Percentiles rank a stretch among this genome's conserved stretches.
Evolutionary conservation across 2,888 invertebrate species (phyloP).

Genomic region (Hypomecis punctinalis): DNA sequence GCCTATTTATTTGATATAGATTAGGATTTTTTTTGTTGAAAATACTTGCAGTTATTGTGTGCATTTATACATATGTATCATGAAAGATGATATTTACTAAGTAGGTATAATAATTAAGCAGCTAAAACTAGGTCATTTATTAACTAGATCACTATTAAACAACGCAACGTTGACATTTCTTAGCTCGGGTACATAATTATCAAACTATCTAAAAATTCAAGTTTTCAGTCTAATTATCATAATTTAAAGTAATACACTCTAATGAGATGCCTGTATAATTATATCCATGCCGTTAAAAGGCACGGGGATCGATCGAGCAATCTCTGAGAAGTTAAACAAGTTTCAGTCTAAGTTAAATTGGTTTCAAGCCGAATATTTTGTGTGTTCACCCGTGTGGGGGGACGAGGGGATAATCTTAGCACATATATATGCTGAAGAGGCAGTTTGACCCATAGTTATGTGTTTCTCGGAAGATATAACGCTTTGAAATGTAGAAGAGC

Average conservation of each 20-base stretch:
- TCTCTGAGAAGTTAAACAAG: conserved; percentile 57
- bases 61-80: too few species aligned
- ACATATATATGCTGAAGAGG: conserved; percentile 13
- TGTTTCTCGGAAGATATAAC: not conserved
- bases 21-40: too few species aligned
- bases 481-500: too few species aligned
- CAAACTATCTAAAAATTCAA: not conserved
- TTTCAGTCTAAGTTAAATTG: conserved; percentile 64
- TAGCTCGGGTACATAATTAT: too few species aligned
- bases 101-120: too few species aligned
- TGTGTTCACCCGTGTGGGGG: conserved; percentile 50
- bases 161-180: too few species aligned
- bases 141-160: too few species aligned
- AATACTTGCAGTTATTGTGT: too few species aligned
- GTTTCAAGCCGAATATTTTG: conserved; percentile 58
- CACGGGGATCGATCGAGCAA: conserved; percentile 54
- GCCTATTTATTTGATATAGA: too few species aligned
- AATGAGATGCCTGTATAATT: conserved; percentile 57
- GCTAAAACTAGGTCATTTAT: too few species aligned
- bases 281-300: conserved; percentile 57
- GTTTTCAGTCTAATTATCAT: not conserved
- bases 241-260: conserved; percentile 18
- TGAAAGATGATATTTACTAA: too few species aligned
- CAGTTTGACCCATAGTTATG: conserved; percentile 17
- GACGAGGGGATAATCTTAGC: conserved; percentile 37